Base-by-base conservation (phyloP, 2,113 vertebrate genomes). In the Cyanoderma ruficeps region DNA sequence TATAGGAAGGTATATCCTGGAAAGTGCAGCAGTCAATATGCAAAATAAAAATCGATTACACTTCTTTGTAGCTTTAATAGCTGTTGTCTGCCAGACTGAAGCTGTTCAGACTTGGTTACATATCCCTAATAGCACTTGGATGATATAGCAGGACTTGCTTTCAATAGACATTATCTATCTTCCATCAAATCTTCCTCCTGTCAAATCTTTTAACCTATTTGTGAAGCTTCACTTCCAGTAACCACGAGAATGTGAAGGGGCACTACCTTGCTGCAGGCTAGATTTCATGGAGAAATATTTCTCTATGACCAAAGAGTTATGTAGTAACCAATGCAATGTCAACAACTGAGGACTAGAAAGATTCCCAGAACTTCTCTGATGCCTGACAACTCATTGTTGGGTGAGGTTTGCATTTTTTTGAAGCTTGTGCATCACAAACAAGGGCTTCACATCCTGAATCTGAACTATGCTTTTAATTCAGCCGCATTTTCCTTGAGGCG, bases 11-110 rank as follows among this genome's bases (percentile, higher is more conserved):
- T 88, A 16, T 35, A 83, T 41, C 71, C 63, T 71, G n/a, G 68
- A 75, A 96, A 94, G 37, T 57, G 76, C n/a, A 83, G 83, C 60
- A 70, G n/a, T 94, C 88, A 89, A 81, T 93, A 93, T 68, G 60
- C 46, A 81, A 93, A 93, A 82, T 64, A 83, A 17, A 92, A 78
- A 95, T 83, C 3, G 1, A 94, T 86, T 75, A 65, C 50, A 52
- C 46, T 81, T 77, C 85, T 86, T 93, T 70, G 25, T 67, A 71
- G 42, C 31, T 92, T 67, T 95, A 95, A 90, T 87, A 81, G 71
- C 47, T 81, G 44, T 35, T 81, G 47, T 59, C 72, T 83, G 53
- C 25, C 15, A 57, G 80, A 64, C n/a, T 94, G 85, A 90, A 71
- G 60, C 76, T 87, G 42, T 65, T 95, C 84, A 74, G 67, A 69